Evolutionary conservation across 2,797 vertebrate species (phyloP), one percentile per base, ranked within the genome.

Genomic region (Esox masquinongy): DNA sequence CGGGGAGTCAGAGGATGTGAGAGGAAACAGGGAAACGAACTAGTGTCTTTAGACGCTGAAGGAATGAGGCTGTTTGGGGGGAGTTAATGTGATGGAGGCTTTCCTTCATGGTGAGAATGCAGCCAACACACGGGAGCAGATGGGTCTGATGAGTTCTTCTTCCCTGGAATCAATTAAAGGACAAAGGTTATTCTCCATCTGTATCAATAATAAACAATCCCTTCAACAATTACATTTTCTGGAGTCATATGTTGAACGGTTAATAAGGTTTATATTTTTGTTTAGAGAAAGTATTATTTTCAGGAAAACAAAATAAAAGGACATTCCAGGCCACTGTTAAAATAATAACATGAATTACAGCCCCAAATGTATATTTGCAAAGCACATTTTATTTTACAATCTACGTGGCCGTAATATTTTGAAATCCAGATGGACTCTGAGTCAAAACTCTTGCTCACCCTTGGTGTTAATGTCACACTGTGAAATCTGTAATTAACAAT

Each of bases 31-130:
- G 66, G 66, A 39, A 68, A 69, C 68, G 22, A 39, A 59, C n/a
- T 59, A 59, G 53, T 59, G 53, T 59, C 8, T 59, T 66, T 36
- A 56, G 61, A 70, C 51, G 47, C 70, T 29, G 63, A 31, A 53
- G 53, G 76, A 70, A 74, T 74, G 77, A 78, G 79, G 24, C 47
- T 26, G 26, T 24, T 11, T n/a, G 43, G 68, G 31, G 36, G n/a
- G 72, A 43, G 85, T 92, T 88, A 84, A 90, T 79, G 83, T 80
- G 80, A 74, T 84, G 88, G 85, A 78, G 79, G 74, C 91, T 93
- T 94, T 94, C 90, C 86, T 92, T 69, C 73, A 88, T 83, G 80
- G 80, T 93, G 90, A 91, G 92, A 93, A 92, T 85, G 83, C 72
- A 72, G n/a, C 75, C 0, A 51, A 85, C 83, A 81, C 68, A 31